phyloP scores from a whole-genome alignment of 2,113 vertebrate genomes.

The Pseudorectes ferrugineus region DNA sequence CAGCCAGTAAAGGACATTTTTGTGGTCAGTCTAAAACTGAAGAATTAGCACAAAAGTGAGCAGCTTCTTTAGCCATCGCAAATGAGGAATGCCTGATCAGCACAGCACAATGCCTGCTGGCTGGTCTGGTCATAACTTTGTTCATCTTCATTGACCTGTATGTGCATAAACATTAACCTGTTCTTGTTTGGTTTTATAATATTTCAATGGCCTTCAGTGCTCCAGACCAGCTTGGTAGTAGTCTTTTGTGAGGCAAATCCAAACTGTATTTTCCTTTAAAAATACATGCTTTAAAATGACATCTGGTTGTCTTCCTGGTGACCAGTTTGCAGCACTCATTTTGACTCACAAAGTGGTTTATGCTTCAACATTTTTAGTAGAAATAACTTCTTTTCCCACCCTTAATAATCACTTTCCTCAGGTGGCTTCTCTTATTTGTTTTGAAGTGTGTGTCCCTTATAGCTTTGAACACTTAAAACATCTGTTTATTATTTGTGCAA shows the following conservation, averaged over 20 bases:
- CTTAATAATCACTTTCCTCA: background rate
- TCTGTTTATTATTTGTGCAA: slow-evolving; percentile 47
- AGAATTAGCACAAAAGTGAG: background rate
- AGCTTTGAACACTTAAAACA: slow-evolving; percentile 19
- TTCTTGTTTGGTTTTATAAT: background rate
- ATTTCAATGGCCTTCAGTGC: background rate
- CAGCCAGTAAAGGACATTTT: background rate
- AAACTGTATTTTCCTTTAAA: background rate
- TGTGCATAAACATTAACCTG: background rate
- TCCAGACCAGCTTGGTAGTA: background rate
- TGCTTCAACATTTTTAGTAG: background rate
- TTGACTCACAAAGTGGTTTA: background rate
- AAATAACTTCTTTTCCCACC: background rate
- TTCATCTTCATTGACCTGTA: background rate
- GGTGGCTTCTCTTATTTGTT: background rate
- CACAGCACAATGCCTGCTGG: background rate
- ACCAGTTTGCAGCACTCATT: background rate
- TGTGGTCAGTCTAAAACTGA: background rate
- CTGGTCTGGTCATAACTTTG: background rate
- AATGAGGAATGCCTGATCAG: background rate
- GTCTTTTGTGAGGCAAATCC: background rate
- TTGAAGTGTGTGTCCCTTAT: background rate
- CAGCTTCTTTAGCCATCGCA: background rate
- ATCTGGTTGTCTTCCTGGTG: background rate
- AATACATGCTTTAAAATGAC: background rate